Base-by-base conservation (phyloP, 1,140 invertebrate species). In the Drosophila lacertosa region DNA sequence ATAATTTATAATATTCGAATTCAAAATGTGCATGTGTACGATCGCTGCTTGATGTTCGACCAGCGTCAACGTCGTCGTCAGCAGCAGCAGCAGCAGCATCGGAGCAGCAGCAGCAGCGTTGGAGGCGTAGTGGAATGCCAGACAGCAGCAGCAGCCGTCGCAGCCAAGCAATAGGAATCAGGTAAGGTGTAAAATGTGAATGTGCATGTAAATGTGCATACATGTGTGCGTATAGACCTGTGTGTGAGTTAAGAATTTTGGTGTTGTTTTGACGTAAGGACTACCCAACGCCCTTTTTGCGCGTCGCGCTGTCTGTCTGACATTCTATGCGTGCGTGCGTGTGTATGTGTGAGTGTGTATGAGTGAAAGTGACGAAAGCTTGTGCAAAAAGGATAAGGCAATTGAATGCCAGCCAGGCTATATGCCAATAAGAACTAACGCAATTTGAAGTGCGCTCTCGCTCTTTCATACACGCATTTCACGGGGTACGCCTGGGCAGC, bases 211-310 rank as follows among this genome's bases (percentile, higher is more conserved):
- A 18, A 16, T 26, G 4, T 29, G 22, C 11, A 29, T 47, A 20
- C n/a, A n/a, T n/a, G n/a, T n/a, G n/a, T n/a, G n/a, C n/a, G n/a
- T n/a, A n/a, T n/a, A n/a, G n/a, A n/a, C n/a, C n/a, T n/a, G n/a
- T 53, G 13, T 65, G 6, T 48, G 18, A 57, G 29, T 10, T 32
- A 29, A 10, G 44, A 39, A 53, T 26, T 65, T 48, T 10, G 37
- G 44, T 58, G 32, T 59, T 50, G 15, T 51, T 54, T 55, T 48
- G 42, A 54, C 26, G 33, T 47, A 77, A 82, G 73, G 73, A 77
- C 65, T 77, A 55, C 77, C 77, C 74, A 86, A 86, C 81, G 82
- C 81, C 81, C 82, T 84, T 86, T 83, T 86, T 66, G 44, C 63
- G 81, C 81, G 81, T 77, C 81, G 81, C 53, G 81, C 81, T 86